Evolutionary conservation across 2,888 invertebrate species (phyloP), one percentile per base, ranked within the genome.

Genomic region (Apamea monoglypha): DNA sequence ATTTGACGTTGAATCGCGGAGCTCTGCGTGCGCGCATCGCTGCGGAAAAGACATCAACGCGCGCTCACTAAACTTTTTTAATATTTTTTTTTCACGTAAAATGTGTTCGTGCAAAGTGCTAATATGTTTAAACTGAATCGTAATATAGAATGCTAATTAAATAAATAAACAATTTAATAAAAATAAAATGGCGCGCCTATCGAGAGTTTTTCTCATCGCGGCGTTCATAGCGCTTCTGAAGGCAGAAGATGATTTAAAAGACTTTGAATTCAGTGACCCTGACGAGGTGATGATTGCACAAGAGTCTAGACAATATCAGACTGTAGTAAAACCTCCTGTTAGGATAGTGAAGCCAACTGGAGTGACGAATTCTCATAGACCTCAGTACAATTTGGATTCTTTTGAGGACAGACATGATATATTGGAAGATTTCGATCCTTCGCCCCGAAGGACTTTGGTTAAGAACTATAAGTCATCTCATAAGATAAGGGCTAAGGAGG

Each of bases 231-330:
- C 91, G 78, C 75, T 93, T 36, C 81, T 92, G 50, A 91, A 83
- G 53, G 92, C 93, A 0, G 92, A 93, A 8, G 95, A 95, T 64
- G 94, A 95, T 74, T 86, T 94, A 25, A 91, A 89, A 86, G 95
- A 96, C 91, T 96, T 95, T 89, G 95, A 95, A 78, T 94, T 94
- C 69, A 91, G 91, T 82, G 95, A 95, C 78, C 93, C 95, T 2
- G 93, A 95, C 44, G 96, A 96, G 86, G 93, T 96, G 83, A 95
- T 96, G 95, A 95, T 97, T 83, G 96, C 96, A 0, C 96, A 96
- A 88, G 96, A 96, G 86, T 96, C 96, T 50, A 91, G 96, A 73
- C 94, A 95, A 29, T 95, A 96, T 71, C 95, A 96, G 85, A 95
- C 95, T 3, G 88, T 95, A 4, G 95, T 95, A 0, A 93, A 96